Percentiles rank a stretch among this genome's conserved stretches.
Evolutionary conservation across 2,797 vertebrate species (phyloP).

Genomic region (Lerista edwardsae): DNA sequence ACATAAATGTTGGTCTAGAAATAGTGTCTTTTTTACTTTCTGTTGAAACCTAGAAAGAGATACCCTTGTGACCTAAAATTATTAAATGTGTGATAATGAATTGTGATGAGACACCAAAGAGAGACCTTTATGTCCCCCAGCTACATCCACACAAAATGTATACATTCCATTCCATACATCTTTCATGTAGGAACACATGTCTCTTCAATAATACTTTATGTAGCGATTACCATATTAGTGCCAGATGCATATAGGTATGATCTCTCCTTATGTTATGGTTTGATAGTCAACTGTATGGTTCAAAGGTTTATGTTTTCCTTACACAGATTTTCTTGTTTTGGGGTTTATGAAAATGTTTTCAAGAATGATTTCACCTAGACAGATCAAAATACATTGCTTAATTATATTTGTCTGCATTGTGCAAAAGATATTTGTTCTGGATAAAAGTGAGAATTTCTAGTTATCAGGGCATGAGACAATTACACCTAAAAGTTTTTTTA

Average conservation of each 20-base stretch:
- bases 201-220: conserved; percentile 5
- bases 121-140: not conserved
- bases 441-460: conserved; percentile 24
- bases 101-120: not conserved
- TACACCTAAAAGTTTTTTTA: not conserved
- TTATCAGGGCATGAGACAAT: not conserved
- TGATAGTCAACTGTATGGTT: conserved; percentile 12
- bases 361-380: conserved; percentile 24
- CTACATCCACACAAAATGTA: not conserved
- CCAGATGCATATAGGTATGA: not conserved
- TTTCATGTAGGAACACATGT: not conserved
- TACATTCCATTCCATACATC: not conserved
- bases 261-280: conserved; percentile 29
- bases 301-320: conserved; percentile 33
- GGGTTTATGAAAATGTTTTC: conserved; percentile 22
- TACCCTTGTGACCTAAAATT: not conserved
- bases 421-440: conserved; percentile 13
- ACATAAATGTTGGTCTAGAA: not conserved
- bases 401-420: not conserved
- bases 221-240: not conserved
- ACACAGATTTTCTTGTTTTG: conserved; percentile 38
- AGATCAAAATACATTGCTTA: conserved; percentile 37
- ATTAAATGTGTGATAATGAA: not conserved
- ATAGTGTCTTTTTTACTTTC: not conserved
- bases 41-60: not conserved